A percentile compares a stretch with the other conserved stretches of the same genome.
phyloP scores from a whole-genome alignment of 2,797 vertebrate genomes.

The Mormyrops boulengeri region DNA sequence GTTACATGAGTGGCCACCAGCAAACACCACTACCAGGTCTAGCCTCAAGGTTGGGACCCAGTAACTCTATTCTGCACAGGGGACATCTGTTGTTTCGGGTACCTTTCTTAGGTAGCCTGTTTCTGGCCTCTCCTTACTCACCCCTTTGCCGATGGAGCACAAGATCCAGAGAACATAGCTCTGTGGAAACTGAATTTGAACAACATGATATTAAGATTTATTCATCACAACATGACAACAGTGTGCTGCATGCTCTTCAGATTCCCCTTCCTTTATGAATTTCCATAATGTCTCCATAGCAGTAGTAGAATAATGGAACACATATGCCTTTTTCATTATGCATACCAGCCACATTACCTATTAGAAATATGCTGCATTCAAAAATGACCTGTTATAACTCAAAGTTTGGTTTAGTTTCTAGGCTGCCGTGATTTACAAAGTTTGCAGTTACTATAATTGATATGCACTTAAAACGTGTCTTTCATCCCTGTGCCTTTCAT shows the following conservation, averaged over 20 bases:
- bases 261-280: background rate
- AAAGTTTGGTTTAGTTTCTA: background rate
- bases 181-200: background rate
- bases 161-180: background rate
- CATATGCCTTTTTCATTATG: background rate
- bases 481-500: background rate
- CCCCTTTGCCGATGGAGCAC: background rate
- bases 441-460: background rate
- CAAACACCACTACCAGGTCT: background rate
- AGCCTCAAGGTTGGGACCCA: background rate
- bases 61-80: background rate
- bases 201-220: background rate
- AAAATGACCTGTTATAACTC: background rate
- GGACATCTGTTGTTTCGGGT: background rate
- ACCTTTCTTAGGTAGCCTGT: background rate
- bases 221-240: background rate
- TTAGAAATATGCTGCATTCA: background rate
- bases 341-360: background rate
- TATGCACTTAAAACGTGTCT: background rate
- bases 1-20: background rate
- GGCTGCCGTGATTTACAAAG: background rate
- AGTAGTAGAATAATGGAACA: background rate
- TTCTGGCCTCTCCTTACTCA: background rate
- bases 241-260: background rate
- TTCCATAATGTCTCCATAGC: background rate